Evolutionary conservation across 2,888 invertebrate species (phyloP), one percentile per base, ranked within the genome.

Genomic region (Lycocerus yunnanus): DNA sequence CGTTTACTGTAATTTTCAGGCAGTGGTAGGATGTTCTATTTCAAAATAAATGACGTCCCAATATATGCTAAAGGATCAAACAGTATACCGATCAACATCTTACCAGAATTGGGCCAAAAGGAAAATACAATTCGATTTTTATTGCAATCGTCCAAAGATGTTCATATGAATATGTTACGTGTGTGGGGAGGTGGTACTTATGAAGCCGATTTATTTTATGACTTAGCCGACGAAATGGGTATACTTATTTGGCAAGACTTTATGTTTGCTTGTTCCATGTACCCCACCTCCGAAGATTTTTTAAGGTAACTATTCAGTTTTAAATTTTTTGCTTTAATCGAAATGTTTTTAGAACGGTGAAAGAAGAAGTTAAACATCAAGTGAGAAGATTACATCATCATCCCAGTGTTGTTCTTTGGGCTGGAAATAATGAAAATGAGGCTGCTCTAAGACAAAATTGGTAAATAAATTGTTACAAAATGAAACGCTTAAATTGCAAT

Each of bases 171-270:
- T 83, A 95, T 96, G 93, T 87, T 99, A 13, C 90, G 99, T 13
- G 95, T 99, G 1, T 99, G 99, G 99, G 99, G 99, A 21, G 99
- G 99, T n/a, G 99, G 98, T 0, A 88, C 96, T 0, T 99, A 98
- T 83, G 98, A 98, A 84, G 92, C 93, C 0, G 95, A 98, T 80
- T 90, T 91, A 73, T 98, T 99, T 86, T 99, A 99, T 85, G 89
- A 93, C 77, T 85, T 93, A 27, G 96, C 97, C 71, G 98, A 99
- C 84, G 90, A 94, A 83, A 88, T 94, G 69, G 99, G 99, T 1
- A 93, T 99, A 66, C 89, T 99, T 82, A 92, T 99, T 71, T 99
- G 98, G 98, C 98, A 99, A 86, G 99, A 99, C 86, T 93, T 98
- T 84, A 95, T 98, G 93, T 99, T 98, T 86, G 98, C 98, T 0